Evolutionary conservation across 2,888 invertebrate genomes (phyloP), one percentile per base, ranked within the genome.

Genomic region (Eupithecia subumbrata): DNA sequence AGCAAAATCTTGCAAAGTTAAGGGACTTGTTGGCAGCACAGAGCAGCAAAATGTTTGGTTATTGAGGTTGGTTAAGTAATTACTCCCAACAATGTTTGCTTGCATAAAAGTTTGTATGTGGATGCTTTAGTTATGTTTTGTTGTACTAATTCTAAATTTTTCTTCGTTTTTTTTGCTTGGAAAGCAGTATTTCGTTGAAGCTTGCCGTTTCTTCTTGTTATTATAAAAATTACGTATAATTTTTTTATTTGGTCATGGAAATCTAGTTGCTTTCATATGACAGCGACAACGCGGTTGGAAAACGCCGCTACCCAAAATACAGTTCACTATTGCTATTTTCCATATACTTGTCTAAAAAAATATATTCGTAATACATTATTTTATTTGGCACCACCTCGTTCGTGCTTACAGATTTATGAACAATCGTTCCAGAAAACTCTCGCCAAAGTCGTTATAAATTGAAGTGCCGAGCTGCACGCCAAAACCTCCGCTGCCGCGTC

Each of bases 391-490:
- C 25, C 60, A 60, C 25, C 25, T 12, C 14, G 25, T 5, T 25
- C 25, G 60, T 60, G 60, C 60, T 25, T 4, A 64, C 34, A 34
- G 34, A 64, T 67, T 45, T 45, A 68, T 43, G 70, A 72, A 77
- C 75, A 77, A 75, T 74, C 73, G 64, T 66, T 74, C 73, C 71
- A 67, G 75, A 78, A 78, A 81, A 79, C 74, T 77, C 75, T 87
- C 86, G 86, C 83, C 84, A 78, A 77, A 83, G 84, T 82, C 83
- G 84, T 86, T 87, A 85, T 87, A 91, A 91, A 92, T 90, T 91
- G 90, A 85, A 90, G 88, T 80, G 86, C 79, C 81, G 82, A 85
- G 79, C 68, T 81, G 82, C 84, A 83, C 86, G 90, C 90, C 90
- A 91, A 92, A 92, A 89, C 89, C 88, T 85, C 85, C 85, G 83